These are phyloP conservation scores for Rhipidura dahli DNA, from an alignment of 2,113 vertebrate species.

Conservation along the genomic window DNA sequence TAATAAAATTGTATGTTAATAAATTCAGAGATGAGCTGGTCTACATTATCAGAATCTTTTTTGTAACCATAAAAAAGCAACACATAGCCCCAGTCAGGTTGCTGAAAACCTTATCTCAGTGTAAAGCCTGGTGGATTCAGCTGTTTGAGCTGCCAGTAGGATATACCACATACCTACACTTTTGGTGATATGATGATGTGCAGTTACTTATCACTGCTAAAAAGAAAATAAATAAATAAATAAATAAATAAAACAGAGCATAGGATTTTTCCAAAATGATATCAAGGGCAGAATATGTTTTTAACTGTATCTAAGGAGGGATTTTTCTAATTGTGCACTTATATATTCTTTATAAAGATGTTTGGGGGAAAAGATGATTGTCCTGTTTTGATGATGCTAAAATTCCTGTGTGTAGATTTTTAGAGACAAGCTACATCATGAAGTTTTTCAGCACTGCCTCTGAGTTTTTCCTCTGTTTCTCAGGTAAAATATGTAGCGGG, in stretches of 20 bases:
- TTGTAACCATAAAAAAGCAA: slow-evolving; percentile 41
- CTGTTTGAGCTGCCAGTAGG: slow-evolving; percentile 62
- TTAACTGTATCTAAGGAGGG: slow-evolving; percentile 68
- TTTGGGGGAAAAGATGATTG: slow-evolving; percentile 48
- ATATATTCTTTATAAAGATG: slow-evolving; percentile 74
- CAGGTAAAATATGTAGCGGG: slow-evolving; percentile 48
- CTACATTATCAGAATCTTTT: slow-evolving; percentile 55
- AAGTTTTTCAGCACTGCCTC: slow-evolving; percentile 31
- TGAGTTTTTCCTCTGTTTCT: slow-evolving; percentile 62
- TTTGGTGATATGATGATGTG: slow-evolving; percentile 26
- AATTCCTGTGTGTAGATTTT: slow-evolving; percentile 55
- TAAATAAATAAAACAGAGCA: background rate
- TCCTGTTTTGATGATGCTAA: slow-evolving; percentile 57
- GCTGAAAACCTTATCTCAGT: slow-evolving; percentile 52
- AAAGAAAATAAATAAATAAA: background rate
- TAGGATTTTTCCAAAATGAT: slow-evolving; percentile 62
- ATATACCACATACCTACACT: slow-evolving; percentile 59
- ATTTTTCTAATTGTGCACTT: slow-evolving; percentile 77
- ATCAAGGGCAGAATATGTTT: slow-evolving; percentile 57
- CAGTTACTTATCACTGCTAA: slow-evolving; percentile 60
- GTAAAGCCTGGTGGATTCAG: slow-evolving; percentile 58
- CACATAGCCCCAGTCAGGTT: slow-evolving; percentile 15
- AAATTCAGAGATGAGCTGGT: slow-evolving; percentile 58
- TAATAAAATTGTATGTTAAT: slow-evolving; percentile 43
- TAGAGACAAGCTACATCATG: slow-evolving; percentile 21